Percentiles rank a stretch among this genome's conserved stretches.
Conservation (phyloP, 2,797 vertebrate genomes). For the Toxotes lorentzi region DNA sequence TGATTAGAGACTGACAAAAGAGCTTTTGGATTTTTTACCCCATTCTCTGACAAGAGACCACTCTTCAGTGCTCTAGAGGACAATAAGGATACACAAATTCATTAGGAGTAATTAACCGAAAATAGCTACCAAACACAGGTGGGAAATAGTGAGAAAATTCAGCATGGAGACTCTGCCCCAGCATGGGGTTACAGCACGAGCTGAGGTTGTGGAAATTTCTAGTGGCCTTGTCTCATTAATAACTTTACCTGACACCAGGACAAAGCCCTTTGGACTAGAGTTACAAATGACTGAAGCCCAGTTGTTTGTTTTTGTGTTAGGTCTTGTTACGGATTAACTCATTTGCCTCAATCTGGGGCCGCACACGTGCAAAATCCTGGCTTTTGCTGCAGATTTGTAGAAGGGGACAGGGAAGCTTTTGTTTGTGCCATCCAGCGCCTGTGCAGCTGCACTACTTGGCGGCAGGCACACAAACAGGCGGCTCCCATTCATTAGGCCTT, state of each 20-base stretch:
- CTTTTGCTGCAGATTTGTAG: constrained; percentile 49
- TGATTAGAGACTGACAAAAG: constrained; percentile 70
- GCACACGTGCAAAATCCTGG: constrained; percentile 56
- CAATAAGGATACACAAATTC: constrained; percentile 83
- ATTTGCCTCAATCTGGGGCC: constrained; percentile 58
- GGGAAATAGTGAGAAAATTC: constrained; percentile 53
- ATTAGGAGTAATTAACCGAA: constrained; percentile 81
- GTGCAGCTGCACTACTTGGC: constrained; percentile 85
- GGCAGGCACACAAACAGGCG: constrained; percentile 81
- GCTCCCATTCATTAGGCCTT: constrained; percentile 84
- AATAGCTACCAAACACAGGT: constrained; percentile 70
- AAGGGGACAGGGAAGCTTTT: constrained; percentile 52
- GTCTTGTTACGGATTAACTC: constrained; percentile 66
- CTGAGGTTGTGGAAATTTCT: constrained; percentile 48
- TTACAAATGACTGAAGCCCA: constrained; percentile 48
- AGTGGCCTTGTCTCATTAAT: constrained; percentile 50
- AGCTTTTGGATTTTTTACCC: constrained; percentile 20
- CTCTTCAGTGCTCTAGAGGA: constrained; percentile 77
- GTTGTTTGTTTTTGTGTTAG: constrained; percentile 65
- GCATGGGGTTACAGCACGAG: constrained; percentile 44
- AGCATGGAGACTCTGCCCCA: constrained; percentile 26
- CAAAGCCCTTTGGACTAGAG: constrained; percentile 50
- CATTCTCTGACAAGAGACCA: constrained; percentile 64
- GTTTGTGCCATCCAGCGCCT: constrained; percentile 75
- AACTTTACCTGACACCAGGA: constrained; percentile 42